Base-by-base conservation (phyloP, 1,140 invertebrate genomes). In the Forficula auricularia region DNA sequence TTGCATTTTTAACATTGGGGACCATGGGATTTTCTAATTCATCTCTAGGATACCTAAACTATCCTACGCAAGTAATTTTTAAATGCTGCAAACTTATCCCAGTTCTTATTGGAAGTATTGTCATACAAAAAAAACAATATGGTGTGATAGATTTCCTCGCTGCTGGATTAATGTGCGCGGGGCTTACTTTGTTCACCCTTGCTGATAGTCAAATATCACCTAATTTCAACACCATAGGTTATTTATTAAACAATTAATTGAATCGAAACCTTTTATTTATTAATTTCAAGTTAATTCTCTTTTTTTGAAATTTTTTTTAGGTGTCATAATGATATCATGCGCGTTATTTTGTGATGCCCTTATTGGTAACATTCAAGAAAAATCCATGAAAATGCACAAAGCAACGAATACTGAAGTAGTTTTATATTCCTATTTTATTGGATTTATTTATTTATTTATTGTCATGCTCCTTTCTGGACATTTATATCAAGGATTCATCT, bases 51-150 rank as follows among this genome's bases (percentile, higher is more conserved):
- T 94, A 94, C 61, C 64, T 97, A 0, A 97, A 96, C 62, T 97
- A 95, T 63, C 90, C 92, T 14, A 91, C 86, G 1, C 72, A 75
- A 61, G 75, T 91, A n/a, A 89, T 91, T 51, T 91, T 91, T 57
- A 91, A 91, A 63, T 94, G 89, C 57, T 97, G 92, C 57, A 97
- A 97, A 64, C 67, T 97, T 0, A 90, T 96, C 52, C 92, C 92
- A 2, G 90, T 95, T 0, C 70, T 96, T 50, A 75, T 91, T 47
- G 90, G 90, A 35, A 84, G 87, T 47, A 82, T 94, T 49, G 50
- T 95, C 15, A 94, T 96, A 55, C 81, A 94, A 67, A 76, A 80
- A 51, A 95, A 94, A 64, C 73, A 72, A 50, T 92, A 91, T 61
- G 77, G 76, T 14, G 59, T 74, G 3, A 56, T 91, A 38, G 89